Conservation (phyloP, 23 tunicate species). For the Ascidia mentula region DNA sequence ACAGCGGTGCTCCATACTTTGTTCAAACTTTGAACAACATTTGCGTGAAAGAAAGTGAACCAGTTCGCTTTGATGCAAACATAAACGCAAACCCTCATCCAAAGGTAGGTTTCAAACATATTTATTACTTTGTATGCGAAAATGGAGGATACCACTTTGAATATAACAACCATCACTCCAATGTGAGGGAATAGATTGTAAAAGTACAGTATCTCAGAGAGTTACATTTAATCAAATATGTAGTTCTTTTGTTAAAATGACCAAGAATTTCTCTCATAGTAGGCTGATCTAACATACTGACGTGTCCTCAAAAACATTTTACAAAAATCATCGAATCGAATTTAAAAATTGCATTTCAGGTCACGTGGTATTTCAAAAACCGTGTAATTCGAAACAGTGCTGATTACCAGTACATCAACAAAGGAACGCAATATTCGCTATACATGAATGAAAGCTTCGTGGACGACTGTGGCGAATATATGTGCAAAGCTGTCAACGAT, state of each 20-base stretch:
- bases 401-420: slow-evolving; percentile 85
- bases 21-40: slow-evolving; percentile 73
- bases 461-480: slow-evolving; percentile 79
- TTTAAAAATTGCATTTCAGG: slow-evolving; percentile 36
- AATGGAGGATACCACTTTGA: too few species aligned
- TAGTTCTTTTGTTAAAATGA: too few species aligned
- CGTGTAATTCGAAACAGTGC: slow-evolving; percentile 80
- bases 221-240: too few species aligned
- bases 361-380: slow-evolving; percentile 83
- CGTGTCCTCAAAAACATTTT: too few species aligned
- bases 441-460: slow-evolving; percentile 92
- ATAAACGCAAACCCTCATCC: slow-evolving; percentile 90
- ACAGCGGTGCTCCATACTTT: slow-evolving; percentile 84
- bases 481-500: slow-evolving; percentile 79
- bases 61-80: slow-evolving; percentile 86
- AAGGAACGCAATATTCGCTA: slow-evolving; percentile 86
- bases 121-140: too few species aligned
- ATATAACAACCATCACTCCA: too few species aligned
- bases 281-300: too few species aligned
- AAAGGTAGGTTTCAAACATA: slow-evolving; percentile 39
- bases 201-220: too few species aligned
- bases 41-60: slow-evolving; percentile 71
- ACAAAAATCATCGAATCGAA: not conserved
- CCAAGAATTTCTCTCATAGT: too few species aligned
- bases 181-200: too few species aligned